Base-by-base conservation (phyloP, 1,140 invertebrate genomes). In the Drosophila yakuba region DNA sequence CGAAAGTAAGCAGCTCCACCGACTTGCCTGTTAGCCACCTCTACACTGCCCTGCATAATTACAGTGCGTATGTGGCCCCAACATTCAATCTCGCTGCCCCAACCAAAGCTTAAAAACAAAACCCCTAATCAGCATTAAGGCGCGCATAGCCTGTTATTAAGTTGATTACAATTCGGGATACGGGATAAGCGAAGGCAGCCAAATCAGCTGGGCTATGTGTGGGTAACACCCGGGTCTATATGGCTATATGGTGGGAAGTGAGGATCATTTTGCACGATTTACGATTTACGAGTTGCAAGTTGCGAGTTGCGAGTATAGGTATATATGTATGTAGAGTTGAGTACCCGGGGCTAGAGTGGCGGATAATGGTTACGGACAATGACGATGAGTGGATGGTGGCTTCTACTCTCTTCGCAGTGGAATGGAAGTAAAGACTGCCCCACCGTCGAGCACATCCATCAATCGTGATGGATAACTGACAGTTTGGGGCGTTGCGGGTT, bases 81-180 rank as follows among this genome's bases (percentile, higher is more conserved):
- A 43, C 61, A 68, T 76, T 76, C 47, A 75, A 75, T 74, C 48
- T 39, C 25, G 4, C 20, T 55, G 25, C 32, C 45, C 52, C 60
- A 48, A 47, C 74, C 55, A 41, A 32, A 50, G 47, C 47, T 48
- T n/a, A 59, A 38, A 54, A 38, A 41, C 69, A 52, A 61, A 74
- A 80, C 85, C 72, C 62, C 73, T 80, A 89, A 88, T 88, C 76
- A 84, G 68, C 68, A 80, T 84, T 84, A 68, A 80, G 59, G 54
- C 17, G 54, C 39, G 38, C 74, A 11, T 47, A 68, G 63, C 58
- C 85, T 84, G 60, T 88, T 89, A 88, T 88, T 89, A 88, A 68
- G 54, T 78, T 89, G 84, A 88, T 88, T 88, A 71, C 68, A 77
- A 80, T 80, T 84, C 64, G 23, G 80, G 84, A 88, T 88, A 88